Base-by-base conservation (phyloP, 2,888 invertebrate genomes). In the Athalia circularis region DNA sequence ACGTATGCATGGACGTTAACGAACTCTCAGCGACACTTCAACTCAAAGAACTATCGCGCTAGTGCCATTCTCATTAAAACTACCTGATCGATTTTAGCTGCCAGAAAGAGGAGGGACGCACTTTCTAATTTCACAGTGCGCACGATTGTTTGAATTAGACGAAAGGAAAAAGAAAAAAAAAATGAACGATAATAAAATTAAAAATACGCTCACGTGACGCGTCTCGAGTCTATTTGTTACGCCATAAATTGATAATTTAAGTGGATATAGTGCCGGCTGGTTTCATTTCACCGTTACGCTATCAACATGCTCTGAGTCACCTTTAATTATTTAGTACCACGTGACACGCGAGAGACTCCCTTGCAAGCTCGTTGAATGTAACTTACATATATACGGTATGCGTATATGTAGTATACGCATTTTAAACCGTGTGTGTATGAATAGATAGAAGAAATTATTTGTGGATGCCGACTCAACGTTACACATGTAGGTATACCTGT, bases 321-420 rank as follows among this genome's bases (percentile, higher is more conserved):
- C 74, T 74, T 74, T 74, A 74, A 74, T 74, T 74, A 74, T 74
- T 61, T 48, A 74, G 47, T 47, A 61, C 50, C 48, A 15, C 59
- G 57, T 61, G 52, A 74, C 74, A 74, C 61, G 74, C 74, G 61
- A 45, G 48, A 54, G 29, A 74, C 15, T 13, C 47, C 47, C n/a
- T 47, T 70, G 8, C 15, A 9, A 9, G 8, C 43, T n/a, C 74
- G 47, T 74, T 47, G 1, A n/a, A 59, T 59, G 6, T n/a, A 6
- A 47, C 11, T 29, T 29, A 47, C 9, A n/a, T n/a, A 47, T 43
- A n/a, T n/a, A 64, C 47, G 29, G 29, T 64, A 64, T 3, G 9
- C 11, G 2, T 29, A 29, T 29, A 29, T 29, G 29, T 29, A 29
- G 29, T 29, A n/a, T n/a, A 29, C 29, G 2, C 29, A 29, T 29